A percentile compares a stretch with the other conserved stretches of the same genome.
Conservation (phyloP, 2,888 invertebrate genomes). For the Caenorhabditis plicata region DNA sequence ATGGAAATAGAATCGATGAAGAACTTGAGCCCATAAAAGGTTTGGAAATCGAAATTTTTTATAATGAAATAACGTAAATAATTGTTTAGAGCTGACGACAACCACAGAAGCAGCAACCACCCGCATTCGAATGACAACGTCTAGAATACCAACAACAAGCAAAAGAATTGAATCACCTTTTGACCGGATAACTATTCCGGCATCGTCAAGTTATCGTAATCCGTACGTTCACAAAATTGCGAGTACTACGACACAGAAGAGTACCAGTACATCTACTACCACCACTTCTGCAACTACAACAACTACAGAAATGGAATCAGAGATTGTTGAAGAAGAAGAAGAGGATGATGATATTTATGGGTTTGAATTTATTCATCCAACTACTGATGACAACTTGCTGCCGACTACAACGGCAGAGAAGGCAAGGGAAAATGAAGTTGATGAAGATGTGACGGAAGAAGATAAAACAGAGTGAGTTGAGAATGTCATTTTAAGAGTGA, state of each 20-base stretch:
- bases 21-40: too few relatives aligned
- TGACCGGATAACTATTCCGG: constrained; percentile 17
- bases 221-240: neutral
- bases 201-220: constrained; percentile 4
- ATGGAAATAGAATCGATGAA: too few relatives aligned
- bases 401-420: neutral
- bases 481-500: neutral
- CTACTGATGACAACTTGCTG: constrained; percentile 2
- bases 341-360: constrained; percentile 4
- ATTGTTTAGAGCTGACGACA: constrained; percentile 1
- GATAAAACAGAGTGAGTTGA: constrained; percentile 11
- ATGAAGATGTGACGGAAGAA: neutral
- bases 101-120: constrained; percentile 6
- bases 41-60: too few relatives aligned
- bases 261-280: constrained; percentile 10
- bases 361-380: constrained; percentile 7
- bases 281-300: constrained; percentile 10
- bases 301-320: constrained; percentile 15
- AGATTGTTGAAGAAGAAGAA: constrained; percentile 14
- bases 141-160: neutral
- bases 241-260: constrained; percentile 7
- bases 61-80: too few relatives aligned
- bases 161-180: too few relatives aligned
- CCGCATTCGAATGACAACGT: neutral
- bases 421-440: neutral